Percentiles rank a stretch among this genome's conserved stretches.
Evolutionary conservation across 2,888 invertebrate species (phyloP).

Genomic region (Eupithecia insigniata): DNA sequence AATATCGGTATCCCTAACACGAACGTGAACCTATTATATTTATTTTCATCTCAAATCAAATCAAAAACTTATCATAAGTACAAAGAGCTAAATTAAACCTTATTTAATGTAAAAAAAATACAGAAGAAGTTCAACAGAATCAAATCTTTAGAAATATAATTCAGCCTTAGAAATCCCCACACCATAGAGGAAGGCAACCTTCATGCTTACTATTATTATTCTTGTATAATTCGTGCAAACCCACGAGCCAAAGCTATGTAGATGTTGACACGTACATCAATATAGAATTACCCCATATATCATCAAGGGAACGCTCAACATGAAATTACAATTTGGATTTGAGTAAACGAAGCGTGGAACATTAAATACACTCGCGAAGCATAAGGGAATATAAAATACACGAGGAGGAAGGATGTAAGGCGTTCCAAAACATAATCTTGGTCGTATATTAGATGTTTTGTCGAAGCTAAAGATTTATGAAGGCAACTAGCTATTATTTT

Average conservation of each 20-base stretch:
- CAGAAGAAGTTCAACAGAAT: too few relatives aligned
- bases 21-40: too few relatives aligned
- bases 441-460: slow-evolving; percentile 2
- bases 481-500: neutral
- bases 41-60: too few relatives aligned
- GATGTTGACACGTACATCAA: neutral
- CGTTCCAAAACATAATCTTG: neutral
- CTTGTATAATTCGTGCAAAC: neutral
- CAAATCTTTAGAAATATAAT: too few relatives aligned
- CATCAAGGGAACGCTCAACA: slow-evolving; percentile 19
- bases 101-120: too few relatives aligned
- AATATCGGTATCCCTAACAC: too few relatives aligned
- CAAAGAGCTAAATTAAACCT: too few relatives aligned
- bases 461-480: neutral
- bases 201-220: neutral
- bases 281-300: slow-evolving; percentile 23
- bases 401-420: neutral
- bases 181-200: neutral
- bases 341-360: slow-evolving; percentile 18
- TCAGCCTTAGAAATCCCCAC: neutral
- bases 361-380: slow-evolving; percentile 14
- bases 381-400: neutral
- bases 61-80: too few relatives aligned
- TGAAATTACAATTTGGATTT: slow-evolving; percentile 23
- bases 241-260: neutral